A percentile compares a stretch with the other conserved stretches of the same genome.
Evolutionary conservation across 2,113 vertebrate species (phyloP).

Genomic region (Leucosticte australis): DNA sequence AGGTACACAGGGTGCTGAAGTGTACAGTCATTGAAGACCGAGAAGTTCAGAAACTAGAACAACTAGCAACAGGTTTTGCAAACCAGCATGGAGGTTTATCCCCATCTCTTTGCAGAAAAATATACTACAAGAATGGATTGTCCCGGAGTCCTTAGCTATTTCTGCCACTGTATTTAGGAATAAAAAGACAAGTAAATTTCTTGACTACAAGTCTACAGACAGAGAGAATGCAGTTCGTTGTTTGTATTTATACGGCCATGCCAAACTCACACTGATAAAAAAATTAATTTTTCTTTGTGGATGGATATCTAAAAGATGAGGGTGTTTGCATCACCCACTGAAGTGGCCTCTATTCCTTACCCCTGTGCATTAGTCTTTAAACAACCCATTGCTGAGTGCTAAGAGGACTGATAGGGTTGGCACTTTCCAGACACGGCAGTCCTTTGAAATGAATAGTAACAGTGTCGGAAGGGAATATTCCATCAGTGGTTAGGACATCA

Average conservation of each 20-base stretch:
- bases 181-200: neutral
- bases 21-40: neutral
- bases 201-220: neutral
- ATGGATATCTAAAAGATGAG: neutral
- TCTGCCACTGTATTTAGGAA: neutral
- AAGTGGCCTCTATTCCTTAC: neutral
- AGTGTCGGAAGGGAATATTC: neutral
- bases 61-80: neutral
- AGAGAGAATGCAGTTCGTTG: neutral
- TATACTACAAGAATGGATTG: neutral
- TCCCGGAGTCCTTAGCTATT: neutral
- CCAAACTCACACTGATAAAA: neutral
- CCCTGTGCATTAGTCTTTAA: neutral
- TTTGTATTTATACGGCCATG: neutral
- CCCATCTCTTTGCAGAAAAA: neutral
- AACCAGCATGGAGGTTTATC: neutral
- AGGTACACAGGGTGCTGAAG: neutral
- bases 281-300: neutral
- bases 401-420: neutral
- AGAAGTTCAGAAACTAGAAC: neutral
- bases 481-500: neutral
- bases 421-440: accelerated
- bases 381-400: neutral
- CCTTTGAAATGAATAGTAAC: neutral
- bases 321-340: neutral